Percentiles rank a stretch among this genome's conserved stretches.
These are phyloP conservation scores for Oedothorax gibbosus DNA, from an alignment of 1,140 invertebrate species.

Conservation along the genomic window DNA sequence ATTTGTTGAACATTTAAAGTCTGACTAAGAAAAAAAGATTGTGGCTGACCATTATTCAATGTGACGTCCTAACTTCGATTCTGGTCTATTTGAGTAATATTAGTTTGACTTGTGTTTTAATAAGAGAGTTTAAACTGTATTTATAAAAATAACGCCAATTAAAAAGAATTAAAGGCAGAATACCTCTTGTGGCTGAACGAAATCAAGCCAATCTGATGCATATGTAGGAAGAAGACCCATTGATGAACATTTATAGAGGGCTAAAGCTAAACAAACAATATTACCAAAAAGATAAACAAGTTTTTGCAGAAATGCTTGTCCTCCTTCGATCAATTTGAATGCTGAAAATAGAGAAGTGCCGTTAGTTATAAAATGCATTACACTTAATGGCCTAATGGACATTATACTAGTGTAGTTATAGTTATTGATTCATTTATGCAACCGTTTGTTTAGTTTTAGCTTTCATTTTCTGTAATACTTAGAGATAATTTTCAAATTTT, in stretches of 20 bases:
- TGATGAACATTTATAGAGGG: slow-evolving; percentile 98
- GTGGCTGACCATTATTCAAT: no score
- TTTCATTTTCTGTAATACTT: no score
- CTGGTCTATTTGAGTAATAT: background rate
- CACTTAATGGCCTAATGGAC: background rate
- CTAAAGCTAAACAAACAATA: slow-evolving; percentile 90
- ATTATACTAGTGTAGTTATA: background rate
- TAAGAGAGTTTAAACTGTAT: background rate
- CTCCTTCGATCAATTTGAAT: slow-evolving; percentile 97
- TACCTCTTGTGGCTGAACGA: slow-evolving; percentile 83
- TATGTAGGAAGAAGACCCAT: slow-evolving; percentile 98
- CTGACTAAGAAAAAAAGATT: background rate
- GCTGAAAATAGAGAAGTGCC: slow-evolving; percentile 56
- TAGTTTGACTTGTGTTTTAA: background rate
- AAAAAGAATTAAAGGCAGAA: background rate
- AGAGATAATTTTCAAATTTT: no score
- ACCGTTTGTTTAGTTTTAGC: no score
- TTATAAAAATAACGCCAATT: background rate
- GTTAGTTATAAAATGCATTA: background rate
- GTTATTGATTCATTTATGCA: slow-evolving; percentile 3
- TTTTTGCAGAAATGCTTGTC: slow-evolving; percentile 86
- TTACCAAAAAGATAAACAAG: slow-evolving; percentile 96
- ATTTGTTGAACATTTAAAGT: background rate
- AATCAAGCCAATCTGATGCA: slow-evolving; percentile 98
- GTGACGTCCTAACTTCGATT: background rate